Percentiles rank a stretch among this genome's conserved stretches.
These are phyloP conservation scores for Mantis religiosa DNA, from an alignment of 2,888 invertebrate species.

Conservation along the genomic window DNA sequence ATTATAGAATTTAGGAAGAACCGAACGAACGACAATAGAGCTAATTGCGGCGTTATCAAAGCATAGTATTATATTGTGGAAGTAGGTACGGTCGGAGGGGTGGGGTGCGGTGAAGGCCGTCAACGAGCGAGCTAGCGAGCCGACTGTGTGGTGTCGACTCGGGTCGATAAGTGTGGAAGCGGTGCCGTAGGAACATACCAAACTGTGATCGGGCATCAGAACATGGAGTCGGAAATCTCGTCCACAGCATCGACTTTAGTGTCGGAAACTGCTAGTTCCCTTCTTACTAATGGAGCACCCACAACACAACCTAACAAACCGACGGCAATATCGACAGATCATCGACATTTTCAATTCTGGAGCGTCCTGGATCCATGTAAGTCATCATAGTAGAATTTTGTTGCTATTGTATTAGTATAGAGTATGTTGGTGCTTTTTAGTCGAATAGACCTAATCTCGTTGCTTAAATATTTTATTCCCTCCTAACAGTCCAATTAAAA, in stretches of 20 bases:
- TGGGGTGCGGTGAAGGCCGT: neutral
- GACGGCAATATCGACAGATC: neutral
- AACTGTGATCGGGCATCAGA: neutral
- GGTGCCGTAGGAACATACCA: neutral
- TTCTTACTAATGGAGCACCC: slow-evolving; percentile 7
- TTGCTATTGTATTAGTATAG: neutral
- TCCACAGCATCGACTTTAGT: neutral
- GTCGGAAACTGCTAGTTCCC: neutral
- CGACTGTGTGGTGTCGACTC: neutral
- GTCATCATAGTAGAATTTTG: neutral
- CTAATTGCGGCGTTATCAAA: neutral
- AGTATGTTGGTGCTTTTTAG: neutral
- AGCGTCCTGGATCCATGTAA: slow-evolving; percentile 7
- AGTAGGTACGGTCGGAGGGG: neutral
- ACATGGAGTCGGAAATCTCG: slow-evolving; percentile 7
- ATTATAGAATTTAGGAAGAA: neutral
- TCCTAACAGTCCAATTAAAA: too few relatives aligned
- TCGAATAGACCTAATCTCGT: too few relatives aligned
- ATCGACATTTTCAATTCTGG: slow-evolving; percentile 1
- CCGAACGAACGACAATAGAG: neutral
- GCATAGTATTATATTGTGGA: neutral
- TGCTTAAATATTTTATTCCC: too few relatives aligned
- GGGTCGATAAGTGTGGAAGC: slow-evolving; percentile 4
- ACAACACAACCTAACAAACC: slow-evolving; percentile 5
- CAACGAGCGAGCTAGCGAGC: neutral